Base-by-base conservation (phyloP, 2,888 invertebrate species). In the Synanthedon tipuliformis region DNA sequence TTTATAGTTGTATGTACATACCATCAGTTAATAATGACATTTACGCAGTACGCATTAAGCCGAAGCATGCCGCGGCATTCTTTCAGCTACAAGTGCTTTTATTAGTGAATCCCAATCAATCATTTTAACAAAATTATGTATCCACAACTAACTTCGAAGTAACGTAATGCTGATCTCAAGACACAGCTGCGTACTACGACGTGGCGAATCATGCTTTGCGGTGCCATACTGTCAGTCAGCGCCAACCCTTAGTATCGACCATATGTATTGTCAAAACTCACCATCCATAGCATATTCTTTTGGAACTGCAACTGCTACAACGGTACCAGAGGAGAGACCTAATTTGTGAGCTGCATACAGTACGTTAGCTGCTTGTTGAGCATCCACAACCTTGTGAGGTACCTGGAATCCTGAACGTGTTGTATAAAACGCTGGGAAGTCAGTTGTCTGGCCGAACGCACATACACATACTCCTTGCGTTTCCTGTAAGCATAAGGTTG, bases 371-470 rank as follows among this genome's bases (percentile, higher is more conserved):
- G 95, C 96, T 53, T 94, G 90, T 4, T 62, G 53, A 0, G 93
- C 82, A 53, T 85, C 82, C 0, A 79, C 58, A 0, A 95, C 90
- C 63, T 89, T 90, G 67, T 94, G 92, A 0, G 96, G 95, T 0
- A 94, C 92, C 54, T 81, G 82, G 59, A 82, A 89, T 0, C 93
- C 94, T 61, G 97, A 97, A 54, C 89, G 86, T 4, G 90, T 81
- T 1, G 94, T 93, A 81, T 97, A 99, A 84, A 99, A 99, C 48
- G 97, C 96, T 1, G 99, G 99, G 79, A 99, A 99, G 12, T 91
- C 89, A 0, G 80, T 77, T 0, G 88, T 77, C n/a, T 88, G 78
- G 0, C 94, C 93, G 60, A 91, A 93, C 0, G 94, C 91, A 41
- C 93, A 92, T 0, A 98, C 97, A 64, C 95, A 94, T 1, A 98